phyloP scores from a whole-genome alignment of 1,140 invertebrate species.

The Caenorhabditis elegans region WBcel235 BX284603.4:5423501-5424000 shows the following conservation, averaged over 20 bases:
- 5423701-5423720: not conserved
- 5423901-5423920: not conserved
- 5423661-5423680: not conserved
- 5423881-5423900: not conserved
- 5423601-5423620: no score
- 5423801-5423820: not conserved
- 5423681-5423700: not conserved
- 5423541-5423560: no score
- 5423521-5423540: no score
- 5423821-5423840: not conserved
- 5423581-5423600: no score
- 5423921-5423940: no score
- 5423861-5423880: not conserved
- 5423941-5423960: not conserved
- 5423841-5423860: slow-evolving; percentile 24
- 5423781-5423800: no score
- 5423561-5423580: no score
- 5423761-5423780: not conserved
- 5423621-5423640: no score
- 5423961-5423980: slow-evolving; percentile 11
- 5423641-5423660: no score
- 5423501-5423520: no score
- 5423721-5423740: slow-evolving; percentile 2
- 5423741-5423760: no score
- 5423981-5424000: no score